Conservation (phyloP, 1,140 invertebrate genomes). For the Lepidurus couesii region DNA sequence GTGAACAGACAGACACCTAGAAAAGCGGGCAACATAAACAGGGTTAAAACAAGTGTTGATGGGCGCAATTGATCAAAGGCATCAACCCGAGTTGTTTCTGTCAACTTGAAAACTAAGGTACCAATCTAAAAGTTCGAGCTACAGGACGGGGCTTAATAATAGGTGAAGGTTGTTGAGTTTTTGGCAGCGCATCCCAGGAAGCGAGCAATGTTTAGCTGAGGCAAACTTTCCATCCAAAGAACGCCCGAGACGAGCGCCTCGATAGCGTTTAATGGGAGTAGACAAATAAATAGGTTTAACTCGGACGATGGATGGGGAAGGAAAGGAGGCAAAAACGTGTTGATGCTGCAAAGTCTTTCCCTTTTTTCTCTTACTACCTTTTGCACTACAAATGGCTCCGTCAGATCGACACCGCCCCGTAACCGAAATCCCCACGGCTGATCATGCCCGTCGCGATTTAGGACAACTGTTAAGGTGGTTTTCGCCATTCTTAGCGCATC, state of each 20-base stretch:
- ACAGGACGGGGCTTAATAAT: slow-evolving; percentile 15
- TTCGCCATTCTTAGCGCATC: slow-evolving; percentile 27
- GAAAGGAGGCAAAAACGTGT: neutral
- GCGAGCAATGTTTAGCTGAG: slow-evolving; percentile 5
- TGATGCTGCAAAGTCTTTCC: neutral
- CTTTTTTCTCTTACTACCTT: slow-evolving; percentile 58
- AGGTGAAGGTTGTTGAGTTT: neutral
- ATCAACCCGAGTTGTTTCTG: slow-evolving; percentile 8
- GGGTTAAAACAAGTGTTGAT: neutral
- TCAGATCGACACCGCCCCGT: slow-evolving; percentile 81
- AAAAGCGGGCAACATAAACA: slow-evolving; percentile 37
- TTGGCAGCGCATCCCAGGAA: slow-evolving; percentile 20
- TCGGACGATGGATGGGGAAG: slow-evolving; percentile 9
- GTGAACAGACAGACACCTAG: slow-evolving; percentile 56
- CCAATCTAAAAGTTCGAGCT: slow-evolving; percentile 19
- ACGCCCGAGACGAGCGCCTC: neutral
- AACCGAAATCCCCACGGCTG: slow-evolving; percentile 86
- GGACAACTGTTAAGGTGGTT: slow-evolving; percentile 57
- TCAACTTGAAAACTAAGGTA: slow-evolving; percentile 11
- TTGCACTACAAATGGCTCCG: slow-evolving; percentile 80
- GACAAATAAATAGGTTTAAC: slow-evolving; percentile 19
- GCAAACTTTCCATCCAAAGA: neutral
- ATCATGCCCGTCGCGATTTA: slow-evolving; percentile 65
- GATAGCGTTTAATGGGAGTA: slow-evolving; percentile 12
- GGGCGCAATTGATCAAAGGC: slow-evolving; percentile 8